Evolutionary conservation across 1,140 invertebrate species (phyloP), one percentile per base, ranked within the genome.

Genomic region (Drosophila cardini): DNA sequence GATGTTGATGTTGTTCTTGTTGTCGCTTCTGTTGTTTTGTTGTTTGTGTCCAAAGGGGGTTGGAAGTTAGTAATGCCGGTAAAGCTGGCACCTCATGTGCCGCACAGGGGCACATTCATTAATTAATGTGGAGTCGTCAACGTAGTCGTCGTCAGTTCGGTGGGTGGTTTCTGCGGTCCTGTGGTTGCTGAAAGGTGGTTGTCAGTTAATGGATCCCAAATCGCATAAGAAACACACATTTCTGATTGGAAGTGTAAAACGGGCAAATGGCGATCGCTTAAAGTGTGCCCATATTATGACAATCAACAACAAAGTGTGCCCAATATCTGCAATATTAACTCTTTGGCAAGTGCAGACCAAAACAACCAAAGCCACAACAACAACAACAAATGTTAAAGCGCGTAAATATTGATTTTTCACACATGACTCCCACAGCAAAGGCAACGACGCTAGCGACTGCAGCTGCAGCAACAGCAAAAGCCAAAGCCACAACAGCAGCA

Each of bases 361-460:
- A 46, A 67, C 42, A 50, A 32, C 50, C 43, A 38, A 45, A 75
- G 8, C 36, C 34, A 65, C 69, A 52, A 42, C 36, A 69, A 61
- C 62, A 55, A 71, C 55, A 65, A 67, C 11, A 65, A 62, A 10
- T 16, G 43, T 43, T 46, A 57, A 75, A 71, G 55, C 65, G 68
- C 72, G 72, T 76, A 76, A 76, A 76, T 87, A 87, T 87, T 87
- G 83, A 87, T 87, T 87, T 87, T 87, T 87, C 83, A 83, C 79
- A 74, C 76, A 87, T 78, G 78, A 70, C 75, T 78, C 65, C 71
- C 40, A 32, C 43, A 30, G 32, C 55, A 68, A 34, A 65, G 43
- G 16, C 21, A 26, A 26, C 21, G 21, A 26, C 21, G 21, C 21
- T 5, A 26, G 21, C 36, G 40, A 36, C 26, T 42, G 16, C 60